Evolutionary conservation across 2,113 vertebrate species (phyloP).

Genomic region (Tupaia chinensis): DNA sequence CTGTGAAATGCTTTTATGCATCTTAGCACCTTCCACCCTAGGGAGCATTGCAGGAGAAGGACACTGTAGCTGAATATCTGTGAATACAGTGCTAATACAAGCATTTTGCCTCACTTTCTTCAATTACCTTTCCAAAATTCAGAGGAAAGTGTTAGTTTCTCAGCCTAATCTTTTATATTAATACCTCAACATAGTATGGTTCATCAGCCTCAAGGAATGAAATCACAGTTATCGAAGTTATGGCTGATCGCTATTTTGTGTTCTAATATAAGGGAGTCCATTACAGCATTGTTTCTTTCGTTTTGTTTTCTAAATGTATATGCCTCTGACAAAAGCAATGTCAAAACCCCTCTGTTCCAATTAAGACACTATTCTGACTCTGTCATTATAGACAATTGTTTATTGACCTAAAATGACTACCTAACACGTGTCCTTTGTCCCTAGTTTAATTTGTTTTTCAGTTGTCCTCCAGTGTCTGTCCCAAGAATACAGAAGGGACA

Average conservation of each 20-base stretch:
- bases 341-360: constrained; percentile 53
- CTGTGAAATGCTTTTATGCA: constrained; percentile 14
- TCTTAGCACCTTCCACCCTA: neutral
- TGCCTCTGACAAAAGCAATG: constrained; percentile 37
- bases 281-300: neutral
- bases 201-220: neutral
- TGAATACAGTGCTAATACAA: neutral
- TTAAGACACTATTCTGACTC: constrained; percentile 31
- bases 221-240: neutral
- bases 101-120: neutral
- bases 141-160: neutral
- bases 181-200: neutral
- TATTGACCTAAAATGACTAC: neutral
- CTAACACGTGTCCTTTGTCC: neutral
- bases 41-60: neutral
- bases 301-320: constrained; percentile 28
- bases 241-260: neutral
- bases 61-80: neutral
- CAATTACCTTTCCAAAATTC: neutral
- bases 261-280: neutral
- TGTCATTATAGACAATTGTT: constrained; percentile 35
- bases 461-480: neutral
- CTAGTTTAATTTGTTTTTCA: neutral
- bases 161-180: neutral
- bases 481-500: neutral